phyloP scores from a whole-genome alignment of 2,888 invertebrate genomes.

The Drosophila yooni region DNA sequence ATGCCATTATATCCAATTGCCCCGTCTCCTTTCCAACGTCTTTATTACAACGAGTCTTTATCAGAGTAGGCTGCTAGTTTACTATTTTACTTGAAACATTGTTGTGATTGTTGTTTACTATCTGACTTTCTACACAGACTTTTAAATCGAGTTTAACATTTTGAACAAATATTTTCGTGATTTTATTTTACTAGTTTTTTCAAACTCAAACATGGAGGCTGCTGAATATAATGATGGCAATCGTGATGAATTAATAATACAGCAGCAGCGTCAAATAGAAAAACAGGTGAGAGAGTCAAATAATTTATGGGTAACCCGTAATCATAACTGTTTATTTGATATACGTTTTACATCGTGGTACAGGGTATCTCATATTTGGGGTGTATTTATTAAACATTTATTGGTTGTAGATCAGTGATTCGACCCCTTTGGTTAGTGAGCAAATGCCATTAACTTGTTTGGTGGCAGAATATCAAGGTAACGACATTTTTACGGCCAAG shows the following conservation, averaged over 20 bases:
- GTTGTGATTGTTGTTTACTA: not conserved
- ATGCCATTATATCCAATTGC: not conserved
- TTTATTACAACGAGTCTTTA: not conserved
- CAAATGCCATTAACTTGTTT: slow-evolving; percentile 90
- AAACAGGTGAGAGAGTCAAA: slow-evolving; percentile 89
- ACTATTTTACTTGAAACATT: not conserved
- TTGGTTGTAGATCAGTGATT: slow-evolving; percentile 91
- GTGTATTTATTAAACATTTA: slow-evolving; percentile 20
- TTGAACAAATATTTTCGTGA: slow-evolving; percentile 24
- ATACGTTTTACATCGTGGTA: not conserved
- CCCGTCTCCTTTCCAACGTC: not conserved
- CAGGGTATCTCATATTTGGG: not conserved
- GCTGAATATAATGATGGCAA: slow-evolving; percentile 71
- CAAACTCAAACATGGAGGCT: slow-evolving; percentile 66
- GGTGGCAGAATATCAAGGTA: slow-evolving; percentile 94
- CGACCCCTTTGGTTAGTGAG: slow-evolving; percentile 92
- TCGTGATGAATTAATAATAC: slow-evolving; percentile 92
- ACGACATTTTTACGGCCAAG: slow-evolving; percentile 93
- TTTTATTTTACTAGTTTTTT: not conserved
- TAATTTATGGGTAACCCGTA: not conserved
- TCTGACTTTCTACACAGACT: slow-evolving; percentile 14
- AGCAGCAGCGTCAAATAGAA: slow-evolving; percentile 97
- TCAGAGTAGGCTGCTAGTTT: not conserved
- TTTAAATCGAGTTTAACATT: slow-evolving; percentile 8
- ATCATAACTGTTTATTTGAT: not conserved